Evolutionary conservation across 1,140 invertebrate genomes (phyloP), one percentile per base, ranked within the genome.

Genomic region (Drosophila guanche): DNA sequence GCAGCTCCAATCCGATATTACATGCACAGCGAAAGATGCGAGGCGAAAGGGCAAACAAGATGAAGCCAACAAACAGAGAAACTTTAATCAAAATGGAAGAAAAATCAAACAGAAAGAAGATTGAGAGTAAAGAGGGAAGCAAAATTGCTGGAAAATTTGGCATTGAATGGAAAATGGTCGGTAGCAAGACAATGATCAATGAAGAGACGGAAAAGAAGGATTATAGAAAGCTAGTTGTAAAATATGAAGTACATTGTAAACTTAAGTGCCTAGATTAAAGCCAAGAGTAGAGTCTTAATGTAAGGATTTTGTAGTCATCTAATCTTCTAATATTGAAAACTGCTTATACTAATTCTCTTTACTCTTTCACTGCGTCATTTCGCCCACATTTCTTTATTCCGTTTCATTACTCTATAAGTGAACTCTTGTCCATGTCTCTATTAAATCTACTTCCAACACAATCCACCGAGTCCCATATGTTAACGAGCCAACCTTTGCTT

Each of bases 51-150:
- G 25, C 62, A 50, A 33, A 40, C n/a, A 46, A 27, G 40, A 25
- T 12, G 27, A 47, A 27, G 8, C 12, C 16, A 20, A 27, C 50
- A 42, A 54, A 48, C 66, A 47, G 2, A 33, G 43, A 33, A 56
- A 48, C 42, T 68, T 68, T 68, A 68, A 69, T 68, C 63, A 68
- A 69, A 56, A 52, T 37, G 6, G 10, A 47, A 16, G n/a, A 66
- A 52, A 10, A 37, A 37, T 37, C 33, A 37, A 37, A 37, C 33
- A 37, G 33, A 12, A 12, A 4, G 33, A 37, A 37, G 33, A 12
- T 37, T 12, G 33, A 12, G 33, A 7, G 25, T 40, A 14, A 33
- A 29, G 47, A 56, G 27, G 16, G 23, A 10, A 47, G 4, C 3
- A 4, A 29, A 54, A 23, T 8, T 10, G 3, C 6, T 16, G 10